Base-by-base conservation (phyloP, 2,113 vertebrate genomes). In the Tetrao urogallus region DNA sequence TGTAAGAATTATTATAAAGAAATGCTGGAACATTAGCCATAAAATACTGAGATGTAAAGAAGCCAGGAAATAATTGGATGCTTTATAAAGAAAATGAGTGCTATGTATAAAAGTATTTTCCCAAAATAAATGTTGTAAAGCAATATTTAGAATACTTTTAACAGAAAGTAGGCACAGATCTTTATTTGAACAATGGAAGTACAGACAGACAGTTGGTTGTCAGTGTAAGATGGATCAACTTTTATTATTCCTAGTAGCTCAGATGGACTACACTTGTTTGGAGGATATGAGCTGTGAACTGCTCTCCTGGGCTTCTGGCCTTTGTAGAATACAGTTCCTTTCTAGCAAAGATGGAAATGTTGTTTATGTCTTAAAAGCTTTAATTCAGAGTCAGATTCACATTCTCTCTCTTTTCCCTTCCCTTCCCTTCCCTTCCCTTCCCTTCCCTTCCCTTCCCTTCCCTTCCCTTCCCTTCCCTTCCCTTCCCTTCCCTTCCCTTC, bases 1-100 rank as follows among this genome's bases (percentile, higher is more conserved):
- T 91, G 93, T 63, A 97, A 98, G 58, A 95, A 97, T 67, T 98
- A 97, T 98, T 97, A 98, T 77, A 94, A 97, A 54, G 95, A 97
- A 85, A 98, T 98, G 97, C 67, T 98, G 94, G 97, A 98, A 94
- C 98, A 97, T 96, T 97, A 98, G 93, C 98, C 96, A 25, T 96
- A 89, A 70, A 97, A 96, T 8, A 94, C 98, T 58, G 97, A 96
- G 74, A 93, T 98, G 74, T 89, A 96, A 81, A 97, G 88, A 92
- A 74, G 94, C 24, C 71, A 80, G 43, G 95, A 95, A 89, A 91
- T 48, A 48, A n/a, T 13, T 48, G 27, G 34, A 30, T 58, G 13
- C 32, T 45, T 56, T 43, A 10, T 43, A 56, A 42, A 27, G 57
- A 65, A 78, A 50, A 56, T 28, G 13, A 63, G 25, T 43, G 19